These are phyloP conservation scores for Gallinago solitaria DNA, from an alignment of 2,797 vertebrate genomes.

Conservation along the genomic window DNA sequence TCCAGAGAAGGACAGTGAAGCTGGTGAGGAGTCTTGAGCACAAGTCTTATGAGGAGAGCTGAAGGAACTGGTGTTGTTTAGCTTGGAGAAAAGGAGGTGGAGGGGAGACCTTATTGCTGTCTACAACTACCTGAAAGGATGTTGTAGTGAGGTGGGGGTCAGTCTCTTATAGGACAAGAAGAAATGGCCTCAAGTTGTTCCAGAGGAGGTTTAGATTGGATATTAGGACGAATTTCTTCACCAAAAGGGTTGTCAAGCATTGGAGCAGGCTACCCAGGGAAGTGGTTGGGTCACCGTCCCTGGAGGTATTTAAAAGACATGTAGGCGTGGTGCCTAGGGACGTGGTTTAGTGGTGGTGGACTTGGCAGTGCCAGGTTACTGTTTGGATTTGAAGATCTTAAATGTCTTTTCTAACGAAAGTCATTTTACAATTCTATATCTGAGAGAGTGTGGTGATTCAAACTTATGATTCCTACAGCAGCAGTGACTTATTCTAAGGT, in stretches of 20 bases:
- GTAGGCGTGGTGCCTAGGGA: not conserved
- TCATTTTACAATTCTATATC: not conserved
- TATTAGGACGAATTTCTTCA: not conserved
- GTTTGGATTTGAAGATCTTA: not conserved
- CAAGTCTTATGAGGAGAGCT: not conserved
- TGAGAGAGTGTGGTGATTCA: not conserved
- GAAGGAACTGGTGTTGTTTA: not conserved
- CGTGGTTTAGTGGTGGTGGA: not conserved
- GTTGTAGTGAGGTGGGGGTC: not conserved
- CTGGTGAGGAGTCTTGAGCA: not conserved
- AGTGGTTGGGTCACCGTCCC: not conserved
- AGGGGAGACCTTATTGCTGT: not conserved
- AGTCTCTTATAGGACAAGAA: not conserved
- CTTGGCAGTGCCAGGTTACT: not conserved
- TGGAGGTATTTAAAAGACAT: not conserved
- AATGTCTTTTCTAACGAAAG: not conserved
- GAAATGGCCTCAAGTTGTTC: not conserved
- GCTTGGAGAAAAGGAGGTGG: not conserved
- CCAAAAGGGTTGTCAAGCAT: not conserved
- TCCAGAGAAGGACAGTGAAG: not conserved
- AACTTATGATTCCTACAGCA: not conserved
- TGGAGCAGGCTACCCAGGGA: not conserved
- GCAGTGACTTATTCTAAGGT: not conserved
- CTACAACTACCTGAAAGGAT: not conserved
- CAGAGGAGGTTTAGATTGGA: not conserved